These are phyloP conservation scores for Lydus trimaculatus DNA, from an alignment of 2,888 invertebrate genomes.

Conservation along the genomic window DNA sequence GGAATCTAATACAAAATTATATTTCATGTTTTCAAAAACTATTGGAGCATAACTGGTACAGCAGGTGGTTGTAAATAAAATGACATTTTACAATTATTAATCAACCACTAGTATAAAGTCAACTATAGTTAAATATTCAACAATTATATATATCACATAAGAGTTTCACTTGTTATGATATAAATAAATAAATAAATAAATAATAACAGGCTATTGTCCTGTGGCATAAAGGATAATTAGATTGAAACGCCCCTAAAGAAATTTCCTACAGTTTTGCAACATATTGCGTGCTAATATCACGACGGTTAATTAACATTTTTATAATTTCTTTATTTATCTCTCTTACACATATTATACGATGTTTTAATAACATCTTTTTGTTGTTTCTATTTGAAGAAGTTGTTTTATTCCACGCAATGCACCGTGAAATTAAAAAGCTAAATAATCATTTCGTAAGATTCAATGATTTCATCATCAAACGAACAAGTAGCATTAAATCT, in stretches of 20 bases:
- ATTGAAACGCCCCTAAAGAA: not conserved
- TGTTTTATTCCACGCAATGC: slow-evolving; percentile 7
- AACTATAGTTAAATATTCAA: not conserved
- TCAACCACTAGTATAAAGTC: not conserved
- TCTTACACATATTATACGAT: not conserved
- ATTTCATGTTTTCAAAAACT: not conserved
- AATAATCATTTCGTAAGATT: not conserved
- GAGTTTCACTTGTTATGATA: not conserved
- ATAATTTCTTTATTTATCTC: not conserved
- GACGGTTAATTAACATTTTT: not conserved
- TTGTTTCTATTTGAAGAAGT: slow-evolving; percentile 1
- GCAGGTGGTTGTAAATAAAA: slow-evolving; percentile 4
- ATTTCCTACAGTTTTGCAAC: not conserved
- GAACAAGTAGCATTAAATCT: not conserved
- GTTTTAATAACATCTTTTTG: not conserved
- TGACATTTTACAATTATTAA: not conserved
- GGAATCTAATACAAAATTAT: not conserved
- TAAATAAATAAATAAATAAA: not conserved
- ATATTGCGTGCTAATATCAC: not conserved
- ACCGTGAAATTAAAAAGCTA: slow-evolving; percentile 12
- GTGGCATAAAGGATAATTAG: not conserved
- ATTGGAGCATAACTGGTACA: not conserved
- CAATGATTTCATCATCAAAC: not conserved
- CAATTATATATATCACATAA: not conserved
- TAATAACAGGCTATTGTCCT: not conserved